Percentiles rank a stretch among this genome's conserved stretches.
phyloP scores from a whole-genome alignment of 2,888 invertebrate species.

The Drosophila seclusa region DNA sequence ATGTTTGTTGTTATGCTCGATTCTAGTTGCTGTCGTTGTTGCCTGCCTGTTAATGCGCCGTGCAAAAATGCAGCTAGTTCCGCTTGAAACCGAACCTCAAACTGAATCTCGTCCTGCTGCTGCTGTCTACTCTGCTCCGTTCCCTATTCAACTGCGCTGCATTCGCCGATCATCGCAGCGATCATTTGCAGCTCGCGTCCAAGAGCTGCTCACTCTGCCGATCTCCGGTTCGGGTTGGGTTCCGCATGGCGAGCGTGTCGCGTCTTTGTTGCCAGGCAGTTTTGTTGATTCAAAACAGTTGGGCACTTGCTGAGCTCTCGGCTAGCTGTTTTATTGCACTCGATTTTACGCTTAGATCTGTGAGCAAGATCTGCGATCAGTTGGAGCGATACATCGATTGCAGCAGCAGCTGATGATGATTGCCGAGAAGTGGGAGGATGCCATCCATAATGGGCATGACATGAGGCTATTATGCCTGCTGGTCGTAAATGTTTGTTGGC shows the following conservation, averaged over 20 bases:
- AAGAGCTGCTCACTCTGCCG: background rate
- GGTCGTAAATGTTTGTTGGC: slow-evolving; percentile 37
- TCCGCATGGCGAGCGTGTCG: slow-evolving; percentile 56
- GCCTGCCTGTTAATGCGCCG: slow-evolving; percentile 59
- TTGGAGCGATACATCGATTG: slow-evolving; percentile 36
- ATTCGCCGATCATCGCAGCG: slow-evolving; percentile 61
- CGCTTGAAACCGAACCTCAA: slow-evolving; percentile 17
- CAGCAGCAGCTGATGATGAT: slow-evolving; percentile 23
- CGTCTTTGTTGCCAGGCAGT: slow-evolving; percentile 52
- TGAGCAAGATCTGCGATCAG: slow-evolving; percentile 26
- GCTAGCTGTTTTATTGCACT: slow-evolving; percentile 70
- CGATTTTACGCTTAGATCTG: slow-evolving; percentile 71
- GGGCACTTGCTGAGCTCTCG: slow-evolving; percentile 65
- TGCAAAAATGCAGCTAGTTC: slow-evolving; percentile 63
- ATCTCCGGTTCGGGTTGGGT: background rate
- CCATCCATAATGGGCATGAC: slow-evolving; percentile 65
- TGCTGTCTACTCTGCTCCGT: background rate
- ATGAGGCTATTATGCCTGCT: slow-evolving; percentile 65
- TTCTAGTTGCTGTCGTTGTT: slow-evolving; percentile 28
- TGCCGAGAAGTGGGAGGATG: slow-evolving; percentile 14
- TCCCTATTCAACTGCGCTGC: slow-evolving; percentile 34
- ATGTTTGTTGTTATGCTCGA: slow-evolving; percentile 63
- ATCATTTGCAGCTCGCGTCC: slow-evolving; percentile 73
- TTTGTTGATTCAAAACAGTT: slow-evolving; percentile 57
- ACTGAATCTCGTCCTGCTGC: slow-evolving; percentile 14